Base-by-base conservation (phyloP, 2,888 invertebrate species). In the Andrena praecox region DNA sequence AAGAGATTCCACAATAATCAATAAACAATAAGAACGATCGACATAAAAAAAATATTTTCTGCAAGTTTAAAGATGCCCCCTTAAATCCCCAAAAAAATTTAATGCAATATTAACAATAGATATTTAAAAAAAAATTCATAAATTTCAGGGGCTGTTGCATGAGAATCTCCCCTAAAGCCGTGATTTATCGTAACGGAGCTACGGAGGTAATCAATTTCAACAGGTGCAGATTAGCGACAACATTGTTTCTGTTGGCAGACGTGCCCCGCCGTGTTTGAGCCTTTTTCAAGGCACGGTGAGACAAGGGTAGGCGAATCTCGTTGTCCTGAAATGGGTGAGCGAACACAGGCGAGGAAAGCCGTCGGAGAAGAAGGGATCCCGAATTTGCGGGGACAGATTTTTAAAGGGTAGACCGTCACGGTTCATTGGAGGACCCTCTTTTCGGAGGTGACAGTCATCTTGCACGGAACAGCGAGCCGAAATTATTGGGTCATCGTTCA, bases 401-500 rank as follows among this genome's bases (percentile, higher is more conserved):
- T 74, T 63, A 56, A 42, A 52, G 42, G 48, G 3, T n/a, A 35
- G 48, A 24, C 68, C 24, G 20, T 24, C 67, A 63, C 63, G 59
- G 48, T 69, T 54, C 52, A 24, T 12, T 33, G 62, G 63, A 33
- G 42, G 62, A 35, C 33, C 50, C 54, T n/a, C 24, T 20, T 31
- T 33, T 8, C 8, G 16, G 35, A 16, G 20, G 48, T 31, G 59
- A 60, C 67, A 72, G 59, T 70, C 64, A 64, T 74, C 74, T 70
- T 48, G 29, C 27, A 48, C 52, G 42, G 48, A n/a, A 59, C 67
- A 78, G 54, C 77, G 35, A 71, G 59, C 56, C 59, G 31, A 77
- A 71, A 81, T 81, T 71, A 68, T 76, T 79, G 71, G 69, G 42
- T 69, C 76, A 71, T 76, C 69, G 69, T 29, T 70, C 63, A 77